Base-by-base conservation (phyloP, 2,888 invertebrate species). In the Epinotia ramella region DNA sequence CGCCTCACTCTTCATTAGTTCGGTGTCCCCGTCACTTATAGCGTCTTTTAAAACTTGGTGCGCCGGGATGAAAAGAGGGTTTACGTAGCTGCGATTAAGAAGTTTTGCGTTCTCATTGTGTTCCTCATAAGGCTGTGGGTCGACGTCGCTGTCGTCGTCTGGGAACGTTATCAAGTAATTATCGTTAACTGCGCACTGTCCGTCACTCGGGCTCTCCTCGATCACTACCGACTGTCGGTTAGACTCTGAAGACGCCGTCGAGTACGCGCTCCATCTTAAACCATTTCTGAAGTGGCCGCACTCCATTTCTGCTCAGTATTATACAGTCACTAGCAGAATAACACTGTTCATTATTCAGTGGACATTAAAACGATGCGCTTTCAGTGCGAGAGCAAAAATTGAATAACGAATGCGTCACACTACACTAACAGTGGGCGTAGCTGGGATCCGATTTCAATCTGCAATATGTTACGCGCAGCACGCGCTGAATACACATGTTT, bases 1-100 rank as follows among this genome's bases (percentile, higher is more conserved):
- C 85, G 85, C 85, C 82, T 88, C 87, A 84, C 87, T 89, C 88
- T 90, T 90, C 89, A 91, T 90, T 91, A 90, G 86, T 87, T 89
- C 87, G 84, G 85, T 86, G 83, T 88, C 85, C 80, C 81, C 84
- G 81, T 88, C 88, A 85, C 85, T 90, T 88, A 89, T 88, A 87
- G 86, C 87, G 76, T 85, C 87, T 86, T 88, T 89, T 82, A 89
- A 87, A 90, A 90, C 88, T 90, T 91, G 85, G 77, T 82, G 82
- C 62, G 86, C 82, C 65, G 92, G 87, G 78, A 91, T 87, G 85
- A 90, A 90, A 83, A 91, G 89, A 79, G 92, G 92, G 80, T 91
- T 91, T 80, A 91, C 88, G 84, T 88, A 89, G 83, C 81, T 87
- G 78, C 87, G 87, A 85, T 89, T 88, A 85, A 85, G 85, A 83